Conservation (phyloP, 23 tunicate species). For the Trididemnum nubilum region DNA sequence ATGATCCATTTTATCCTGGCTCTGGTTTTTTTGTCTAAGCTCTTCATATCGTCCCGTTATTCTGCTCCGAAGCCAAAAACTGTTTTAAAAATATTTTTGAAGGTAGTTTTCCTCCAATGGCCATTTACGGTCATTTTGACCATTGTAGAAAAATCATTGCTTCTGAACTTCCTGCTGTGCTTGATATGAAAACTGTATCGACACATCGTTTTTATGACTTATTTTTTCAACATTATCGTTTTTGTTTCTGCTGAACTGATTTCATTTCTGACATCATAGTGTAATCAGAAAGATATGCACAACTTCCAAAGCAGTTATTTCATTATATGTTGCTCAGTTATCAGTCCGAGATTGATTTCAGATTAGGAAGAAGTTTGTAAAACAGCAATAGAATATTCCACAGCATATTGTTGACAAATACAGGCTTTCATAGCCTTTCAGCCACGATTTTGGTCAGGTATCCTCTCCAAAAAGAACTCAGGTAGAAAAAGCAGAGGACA, state of each 20-base stretch:
- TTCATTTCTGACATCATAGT: slow-evolving; percentile 18
- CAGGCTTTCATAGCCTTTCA: slow-evolving; percentile 27
- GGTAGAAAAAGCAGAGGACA: too few relatives aligned
- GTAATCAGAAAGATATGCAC: slow-evolving; percentile 19
- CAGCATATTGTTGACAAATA: slow-evolving; percentile 8
- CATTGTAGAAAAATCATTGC: slow-evolving; percentile 11
- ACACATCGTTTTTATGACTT: slow-evolving; percentile 12
- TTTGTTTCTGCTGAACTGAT: not conserved
- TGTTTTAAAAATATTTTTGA: slow-evolving; percentile 19
- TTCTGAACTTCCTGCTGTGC: slow-evolving; percentile 20
- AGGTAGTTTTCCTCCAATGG: slow-evolving; percentile 27
- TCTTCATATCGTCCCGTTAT: too few relatives aligned
- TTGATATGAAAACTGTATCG: not conserved
- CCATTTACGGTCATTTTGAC: slow-evolving; percentile 32
- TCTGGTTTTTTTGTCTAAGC: too few relatives aligned
- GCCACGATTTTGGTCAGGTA: too few relatives aligned
- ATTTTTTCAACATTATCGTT: slow-evolving; percentile 32
- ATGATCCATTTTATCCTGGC: too few relatives aligned
- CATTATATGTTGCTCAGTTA: slow-evolving; percentile 19
- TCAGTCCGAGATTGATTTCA: slow-evolving; percentile 12
- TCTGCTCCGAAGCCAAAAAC: too few relatives aligned
- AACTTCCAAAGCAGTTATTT: slow-evolving; percentile 15
- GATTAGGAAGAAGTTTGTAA: slow-evolving; percentile 22
- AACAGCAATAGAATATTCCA: slow-evolving; percentile 19
- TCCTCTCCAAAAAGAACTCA: too few relatives aligned